Conservation (phyloP, 2,797 vertebrate genomes). For the Mastacembelus armatus region DNA sequence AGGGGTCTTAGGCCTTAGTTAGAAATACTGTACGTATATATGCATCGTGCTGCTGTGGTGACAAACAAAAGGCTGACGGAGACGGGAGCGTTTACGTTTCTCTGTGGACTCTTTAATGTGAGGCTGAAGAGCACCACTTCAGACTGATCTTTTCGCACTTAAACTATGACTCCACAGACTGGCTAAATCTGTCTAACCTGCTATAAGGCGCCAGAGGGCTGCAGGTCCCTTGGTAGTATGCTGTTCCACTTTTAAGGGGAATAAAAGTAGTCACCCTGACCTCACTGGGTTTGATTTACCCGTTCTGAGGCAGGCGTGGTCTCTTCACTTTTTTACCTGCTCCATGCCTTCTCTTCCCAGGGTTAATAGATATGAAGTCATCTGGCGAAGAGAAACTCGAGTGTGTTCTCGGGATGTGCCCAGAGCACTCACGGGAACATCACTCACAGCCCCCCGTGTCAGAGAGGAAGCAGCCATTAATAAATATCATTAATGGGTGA, state of each 20-base stretch:
- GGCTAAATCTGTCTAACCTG: slow-evolving; percentile 70
- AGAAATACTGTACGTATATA: slow-evolving; percentile 71
- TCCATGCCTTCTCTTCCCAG: slow-evolving; percentile 66
- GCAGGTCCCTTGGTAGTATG: slow-evolving; percentile 71
- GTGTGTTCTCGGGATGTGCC: slow-evolving; percentile 79
- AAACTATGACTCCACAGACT: slow-evolving; percentile 68
- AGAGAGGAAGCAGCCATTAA: slow-evolving; percentile 77
- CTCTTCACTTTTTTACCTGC: slow-evolving; percentile 77
- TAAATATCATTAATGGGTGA: slow-evolving; percentile 84
- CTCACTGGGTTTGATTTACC: slow-evolving; percentile 82
- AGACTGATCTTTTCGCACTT: slow-evolving; percentile 61
- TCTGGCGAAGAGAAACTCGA: slow-evolving; percentile 76
- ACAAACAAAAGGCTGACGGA: slow-evolving; percentile 39
- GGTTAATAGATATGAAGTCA: slow-evolving; percentile 89
- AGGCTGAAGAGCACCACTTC: slow-evolving; percentile 51
- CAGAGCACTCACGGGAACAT: slow-evolving; percentile 81
- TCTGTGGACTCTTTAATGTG: slow-evolving; percentile 48
- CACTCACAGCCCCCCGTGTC: slow-evolving; percentile 74
- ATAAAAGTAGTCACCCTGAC: slow-evolving; percentile 82
- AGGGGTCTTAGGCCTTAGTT: slow-evolving; percentile 78
- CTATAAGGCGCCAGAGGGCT: slow-evolving; percentile 72
- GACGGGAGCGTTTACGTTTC: slow-evolving; percentile 47
- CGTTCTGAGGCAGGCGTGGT: slow-evolving; percentile 71
- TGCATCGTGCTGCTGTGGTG: slow-evolving; percentile 32
- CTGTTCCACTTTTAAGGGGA: slow-evolving; percentile 78